A percentile compares a stretch with the other conserved stretches of the same genome.
These are phyloP conservation scores for Danaus plexippus DNA, from an alignment of 1,140 invertebrate species.

Conservation along the genomic window DNA sequence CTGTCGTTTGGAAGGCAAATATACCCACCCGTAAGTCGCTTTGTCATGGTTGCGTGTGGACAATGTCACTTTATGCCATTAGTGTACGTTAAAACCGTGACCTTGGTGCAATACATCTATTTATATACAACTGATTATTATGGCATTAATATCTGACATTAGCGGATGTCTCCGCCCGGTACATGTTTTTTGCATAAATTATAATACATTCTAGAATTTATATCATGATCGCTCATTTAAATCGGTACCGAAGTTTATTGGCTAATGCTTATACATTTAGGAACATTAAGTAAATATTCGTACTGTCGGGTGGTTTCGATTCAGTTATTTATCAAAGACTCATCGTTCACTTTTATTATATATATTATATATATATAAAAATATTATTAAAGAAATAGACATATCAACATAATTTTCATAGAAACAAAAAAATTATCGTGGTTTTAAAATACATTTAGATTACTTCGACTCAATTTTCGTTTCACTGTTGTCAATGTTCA, in stretches of 20 bases:
- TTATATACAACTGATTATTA: constrained; percentile 51
- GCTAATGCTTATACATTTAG: constrained; percentile 14
- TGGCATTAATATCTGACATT: constrained; percentile 51
- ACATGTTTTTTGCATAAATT: constrained; percentile 60
- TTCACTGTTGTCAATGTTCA: too few species aligned
- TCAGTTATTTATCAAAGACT: too few species aligned
- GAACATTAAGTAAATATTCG: too few species aligned
- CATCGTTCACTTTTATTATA: too few species aligned
- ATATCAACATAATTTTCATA: too few species aligned
- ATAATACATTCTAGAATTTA: constrained; percentile 33
- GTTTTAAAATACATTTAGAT: too few species aligned
- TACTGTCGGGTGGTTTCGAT: too few species aligned
- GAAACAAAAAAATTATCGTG: too few species aligned
- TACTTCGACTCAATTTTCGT: too few species aligned
- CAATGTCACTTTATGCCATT: constrained; percentile 51
- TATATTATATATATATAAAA: too few species aligned
- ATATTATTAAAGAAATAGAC: too few species aligned
- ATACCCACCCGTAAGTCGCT: constrained; percentile 18
- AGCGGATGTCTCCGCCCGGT: constrained; percentile 49
- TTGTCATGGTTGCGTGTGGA: constrained; percentile 38
- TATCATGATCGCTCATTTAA: constrained; percentile 32
- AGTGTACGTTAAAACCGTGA: constrained; percentile 42
- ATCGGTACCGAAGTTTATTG: constrained; percentile 25
- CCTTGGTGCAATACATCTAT: constrained; percentile 46
- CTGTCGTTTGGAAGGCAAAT: constrained; percentile 11